Conservation (phyloP, 2,888 invertebrate species). For the Salpingus planirostris region DNA sequence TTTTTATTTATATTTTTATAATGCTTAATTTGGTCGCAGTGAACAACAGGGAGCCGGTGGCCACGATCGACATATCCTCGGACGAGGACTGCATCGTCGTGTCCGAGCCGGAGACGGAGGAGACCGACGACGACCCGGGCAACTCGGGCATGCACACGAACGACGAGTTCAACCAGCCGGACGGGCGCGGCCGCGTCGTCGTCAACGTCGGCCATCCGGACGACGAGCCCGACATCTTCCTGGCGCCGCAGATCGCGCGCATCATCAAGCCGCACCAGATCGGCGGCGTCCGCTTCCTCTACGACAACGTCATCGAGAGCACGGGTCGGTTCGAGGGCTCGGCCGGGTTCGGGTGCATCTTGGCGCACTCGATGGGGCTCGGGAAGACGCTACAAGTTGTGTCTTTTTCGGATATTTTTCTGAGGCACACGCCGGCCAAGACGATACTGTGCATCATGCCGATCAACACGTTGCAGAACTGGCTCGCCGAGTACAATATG, state of each 20-base stretch:
- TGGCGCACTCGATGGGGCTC: conserved; percentile 98
- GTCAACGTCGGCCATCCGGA: conserved; percentile 91
- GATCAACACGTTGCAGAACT: conserved; percentile 96
- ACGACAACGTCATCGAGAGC: conserved; percentile 95
- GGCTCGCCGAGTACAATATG: conserved; percentile 95
- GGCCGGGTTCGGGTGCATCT: conserved; percentile 88
- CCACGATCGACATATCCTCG: conserved; percentile 67
- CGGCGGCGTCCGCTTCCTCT: conserved; percentile 66
- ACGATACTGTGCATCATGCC: conserved; percentile 95
- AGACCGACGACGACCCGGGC: conserved; percentile 68
- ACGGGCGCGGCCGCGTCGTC: conserved; percentile 83
- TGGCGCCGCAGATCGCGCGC: conserved; percentile 84
- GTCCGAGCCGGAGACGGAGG: conserved; percentile 71
- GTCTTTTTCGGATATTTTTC: conserved; percentile 92
- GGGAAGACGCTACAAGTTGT: conserved; percentile 96
- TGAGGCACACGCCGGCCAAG: conserved; percentile 79
- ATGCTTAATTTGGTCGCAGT: conserved; percentile 1
- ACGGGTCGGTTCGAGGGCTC: conserved; percentile 78
- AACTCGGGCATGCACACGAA: conserved; percentile 91
- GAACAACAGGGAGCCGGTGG: conserved; percentile 43
- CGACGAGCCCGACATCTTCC: conserved; percentile 81
- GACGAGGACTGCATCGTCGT: conserved; percentile 84
- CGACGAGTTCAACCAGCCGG: conserved; percentile 83
- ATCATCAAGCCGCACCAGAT: conserved; percentile 95
- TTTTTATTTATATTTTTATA: no score